Evolutionary conservation across 1,140 invertebrate species (phyloP), one percentile per base, ranked within the genome.

Genomic region (Magallana angulata): DNA sequence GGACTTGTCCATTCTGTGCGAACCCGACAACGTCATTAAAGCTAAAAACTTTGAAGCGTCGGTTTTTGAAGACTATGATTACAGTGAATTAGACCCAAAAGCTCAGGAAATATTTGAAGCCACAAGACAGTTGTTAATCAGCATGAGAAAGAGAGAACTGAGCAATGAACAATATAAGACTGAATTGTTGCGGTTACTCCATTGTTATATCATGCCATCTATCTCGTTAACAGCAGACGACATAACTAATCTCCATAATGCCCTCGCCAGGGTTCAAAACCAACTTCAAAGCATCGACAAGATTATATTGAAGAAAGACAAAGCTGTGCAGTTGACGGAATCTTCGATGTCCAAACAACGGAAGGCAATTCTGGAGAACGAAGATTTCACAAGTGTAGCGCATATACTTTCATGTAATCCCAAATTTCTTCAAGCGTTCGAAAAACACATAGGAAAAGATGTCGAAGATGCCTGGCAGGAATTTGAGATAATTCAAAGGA

Each of bases 181-280:
- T 57, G 85, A 87, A 85, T 76, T 90, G 16, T 76, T 90, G 6
- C 58, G 89, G 58, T 60, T 90, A 56, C 57, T 90, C 3, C 89
- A 90, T 80, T 87, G 87, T 12, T 88, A 87, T 57, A 84, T 90
- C 30, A 71, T 90, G 24, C 89, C 89, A 30, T 57, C 83, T 81
- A 80, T 90, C 8, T 62, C 82, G 6, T 48, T 90, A n/a, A 82
- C 80, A 58, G 64, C 18, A 14, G 71, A 85, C 9, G 89, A 90
- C 76, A 24, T 88, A 4, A 9, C 57, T 12, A 60, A 82, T n/a
- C 76, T 90, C 12, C 58, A 84, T 18, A 62, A 84, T 84, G 84
- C 89, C 11, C 85, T 90, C 24, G 14, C 24, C 12, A 58, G 48
- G 48, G 83, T 87, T 81, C 85, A 88, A 57, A 59, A 57, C 56